Evolutionary conservation across 53 echinoderm and acorn worm genomes (phyloP), one percentile per base, ranked within the genome.

Genomic region (Stichopus horrens): DNA sequence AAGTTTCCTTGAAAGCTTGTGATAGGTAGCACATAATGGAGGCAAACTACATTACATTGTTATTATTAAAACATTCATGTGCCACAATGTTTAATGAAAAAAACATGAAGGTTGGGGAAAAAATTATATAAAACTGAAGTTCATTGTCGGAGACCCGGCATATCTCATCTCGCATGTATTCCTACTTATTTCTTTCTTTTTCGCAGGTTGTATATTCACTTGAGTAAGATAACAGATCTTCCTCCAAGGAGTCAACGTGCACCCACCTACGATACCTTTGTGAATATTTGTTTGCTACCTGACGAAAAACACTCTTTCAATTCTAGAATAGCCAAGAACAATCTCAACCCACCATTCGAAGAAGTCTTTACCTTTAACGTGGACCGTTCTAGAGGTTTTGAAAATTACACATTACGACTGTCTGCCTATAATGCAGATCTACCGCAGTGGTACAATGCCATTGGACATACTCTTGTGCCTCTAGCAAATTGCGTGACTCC

Each of bases 321-420:
- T 80, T 98, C 98, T 55, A 98, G 94, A 74, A 88, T 94, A 71
- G 93, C 91, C 57, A 91, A 91, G 86, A 86, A 91, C 80, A 94
- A 96, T 54, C 90, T 95, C 58, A 98, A 96, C 77, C 98, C 98
- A 16, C 88, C 94, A 20, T 96, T 96, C 79, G 98, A 98, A 90
- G 98, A 98, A 75, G 92, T 94, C 53, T 89, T 96, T 81, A 94
- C 91, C 57, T 93, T 98, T 83, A 90, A 90, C 57, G 90, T 98
- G 20, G 98, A 98, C 77, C 88, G 81, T 6, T 90, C 94, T 52
- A 94, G 96, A 79, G 90, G 91, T 23, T 94, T 96, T 78, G 91
- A 90, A 78, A 78, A 89, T 86, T 93, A 93, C 54, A 94, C 98
- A 52, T 76, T 98, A 59, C 93, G 98, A 59, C 86, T 98, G 90